Evolutionary conservation across 2,113 vertebrate genomes (phyloP).

Genomic region (Cyrtonyx montezumae): DNA sequence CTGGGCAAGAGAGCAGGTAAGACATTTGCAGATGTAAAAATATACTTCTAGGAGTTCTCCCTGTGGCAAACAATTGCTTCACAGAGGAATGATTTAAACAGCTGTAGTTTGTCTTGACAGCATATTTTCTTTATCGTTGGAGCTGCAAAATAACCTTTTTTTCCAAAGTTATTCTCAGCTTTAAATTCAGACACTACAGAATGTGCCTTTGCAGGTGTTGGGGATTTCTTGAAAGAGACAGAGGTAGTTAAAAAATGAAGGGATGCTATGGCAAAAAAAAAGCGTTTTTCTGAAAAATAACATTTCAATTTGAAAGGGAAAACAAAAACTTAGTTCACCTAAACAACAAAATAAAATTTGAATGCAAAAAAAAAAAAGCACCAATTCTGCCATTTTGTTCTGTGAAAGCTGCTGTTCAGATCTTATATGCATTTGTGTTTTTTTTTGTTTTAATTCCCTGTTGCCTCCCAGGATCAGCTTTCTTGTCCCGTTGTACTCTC

Average conservation of each 20-base stretch:
- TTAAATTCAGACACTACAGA: conserved; percentile 21
- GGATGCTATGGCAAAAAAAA: background rate
- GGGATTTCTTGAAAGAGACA: background rate
- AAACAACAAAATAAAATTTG: background rate
- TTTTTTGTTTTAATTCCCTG: background rate
- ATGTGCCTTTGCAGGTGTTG: conserved; percentile 30
- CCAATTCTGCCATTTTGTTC: background rate
- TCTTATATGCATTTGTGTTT: background rate
- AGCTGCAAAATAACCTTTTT: conserved; percentile 45
- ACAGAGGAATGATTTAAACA: conserved; percentile 62
- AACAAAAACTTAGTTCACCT: background rate
- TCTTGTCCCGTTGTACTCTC: background rate
- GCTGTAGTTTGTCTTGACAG: conserved; percentile 47
- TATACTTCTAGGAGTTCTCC: conserved; percentile 18
- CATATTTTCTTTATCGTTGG: conserved; percentile 36
- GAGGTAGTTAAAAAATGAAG: background rate
- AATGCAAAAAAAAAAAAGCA: rapidly evolving
- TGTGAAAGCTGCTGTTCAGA: background rate
- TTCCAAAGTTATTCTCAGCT: conserved; percentile 10
- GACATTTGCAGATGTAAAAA: conserved; percentile 42
- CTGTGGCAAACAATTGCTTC: conserved; percentile 9
- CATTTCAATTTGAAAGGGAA: background rate
- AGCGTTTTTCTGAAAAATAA: rapidly evolving
- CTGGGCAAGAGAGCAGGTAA: conserved; percentile 27
- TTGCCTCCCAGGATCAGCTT: background rate